A percentile compares a stretch with the other conserved stretches of the same genome.
Evolutionary conservation across 1,140 invertebrate genomes (phyloP).

Genomic region (Potamilus streckersoni): DNA sequence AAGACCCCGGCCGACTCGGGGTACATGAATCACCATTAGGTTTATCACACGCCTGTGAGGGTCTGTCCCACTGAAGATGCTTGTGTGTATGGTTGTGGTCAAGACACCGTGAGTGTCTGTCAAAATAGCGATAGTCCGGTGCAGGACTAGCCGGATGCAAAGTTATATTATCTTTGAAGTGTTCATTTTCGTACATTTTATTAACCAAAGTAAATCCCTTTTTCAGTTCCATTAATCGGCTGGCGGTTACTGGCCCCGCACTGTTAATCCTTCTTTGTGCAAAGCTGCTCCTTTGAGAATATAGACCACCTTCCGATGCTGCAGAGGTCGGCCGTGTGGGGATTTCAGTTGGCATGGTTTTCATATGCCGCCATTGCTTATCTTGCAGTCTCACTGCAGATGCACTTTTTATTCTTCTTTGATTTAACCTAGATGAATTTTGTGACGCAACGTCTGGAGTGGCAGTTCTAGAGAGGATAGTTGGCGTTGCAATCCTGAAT

Average conservation of each 20-base stretch:
- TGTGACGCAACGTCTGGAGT: slow-evolving; percentile 10
- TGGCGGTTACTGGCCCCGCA: slow-evolving; percentile 32
- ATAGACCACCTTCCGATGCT: slow-evolving; percentile 13
- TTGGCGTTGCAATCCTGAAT: slow-evolving; percentile 26
- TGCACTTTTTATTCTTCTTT: slow-evolving; percentile 30
- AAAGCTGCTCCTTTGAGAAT: slow-evolving; percentile 5
- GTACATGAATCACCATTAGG: slow-evolving; percentile 21
- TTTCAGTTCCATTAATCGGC: slow-evolving; percentile 26
- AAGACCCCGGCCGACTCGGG: slow-evolving; percentile 30
- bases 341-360: slow-evolving; percentile 8
- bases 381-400: slow-evolving; percentile 15
- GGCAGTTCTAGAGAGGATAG: slow-evolving; percentile 20
- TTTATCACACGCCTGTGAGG: slow-evolving; percentile 39
- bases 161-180: slow-evolving; percentile 27
- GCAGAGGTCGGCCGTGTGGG: slow-evolving; percentile 22
- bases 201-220: slow-evolving; percentile 44
- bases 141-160: slow-evolving; percentile 44
- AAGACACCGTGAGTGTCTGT: slow-evolving; percentile 40
- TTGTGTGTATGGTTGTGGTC: slow-evolving; percentile 43
- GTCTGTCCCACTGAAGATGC: slow-evolving; percentile 26
- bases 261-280: slow-evolving; percentile 33
- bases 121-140: slow-evolving; percentile 45
- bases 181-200: slow-evolving; percentile 41
- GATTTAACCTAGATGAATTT: slow-evolving; percentile 9
- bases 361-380: slow-evolving; percentile 10